Evolutionary conservation across 2,888 invertebrate genomes (phyloP).

Genomic region (Cosmia trapezina): DNA sequence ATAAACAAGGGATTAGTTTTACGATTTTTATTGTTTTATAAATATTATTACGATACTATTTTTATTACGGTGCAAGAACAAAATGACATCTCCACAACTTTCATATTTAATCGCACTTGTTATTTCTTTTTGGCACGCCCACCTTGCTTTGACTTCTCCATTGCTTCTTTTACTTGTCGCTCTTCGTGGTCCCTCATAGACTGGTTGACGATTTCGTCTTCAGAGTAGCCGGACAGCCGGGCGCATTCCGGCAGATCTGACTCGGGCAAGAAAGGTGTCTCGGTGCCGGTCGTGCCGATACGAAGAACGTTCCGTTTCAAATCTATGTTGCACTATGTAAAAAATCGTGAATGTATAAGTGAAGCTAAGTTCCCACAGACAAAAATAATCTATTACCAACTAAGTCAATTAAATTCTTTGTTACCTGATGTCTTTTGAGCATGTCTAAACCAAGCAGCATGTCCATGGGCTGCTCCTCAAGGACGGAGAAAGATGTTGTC

Average conservation of each 20-base stretch:
- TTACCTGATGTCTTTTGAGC: conserved; percentile 98
- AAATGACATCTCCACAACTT: conserved; percentile 61
- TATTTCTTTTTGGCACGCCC: conserved; percentile 85
- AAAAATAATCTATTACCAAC: not conserved
- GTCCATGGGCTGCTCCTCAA: conserved; percentile 99
- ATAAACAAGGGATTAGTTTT: conserved; percentile 69
- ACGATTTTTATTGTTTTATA: conserved; percentile 77
- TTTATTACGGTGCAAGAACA: conserved; percentile 60
- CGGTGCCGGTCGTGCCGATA: conserved; percentile 98
- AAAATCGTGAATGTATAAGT: conserved; percentile 28
- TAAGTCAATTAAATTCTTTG: not conserved
- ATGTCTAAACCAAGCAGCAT: conserved; percentile 99
- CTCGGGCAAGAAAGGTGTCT: conserved; percentile 96
- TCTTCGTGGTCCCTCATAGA: conserved; percentile 91
- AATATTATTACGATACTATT: conserved; percentile 68
- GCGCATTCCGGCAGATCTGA: conserved; percentile 93
- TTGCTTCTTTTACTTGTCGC: conserved; percentile 92
- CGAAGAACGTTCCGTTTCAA: conserved; percentile 95
- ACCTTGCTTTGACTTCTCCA: conserved; percentile 93
- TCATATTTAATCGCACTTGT: conserved; percentile 51
- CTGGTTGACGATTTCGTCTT: conserved; percentile 91
- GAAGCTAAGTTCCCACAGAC: not conserved
- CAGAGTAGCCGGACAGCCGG: conserved; percentile 92
- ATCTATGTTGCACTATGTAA: conserved; percentile 95
- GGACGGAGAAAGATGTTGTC: conserved; percentile 98